Evolutionary conservation across 2,888 invertebrate genomes (phyloP).

Genomic region (Erannis defoliaria): DNA sequence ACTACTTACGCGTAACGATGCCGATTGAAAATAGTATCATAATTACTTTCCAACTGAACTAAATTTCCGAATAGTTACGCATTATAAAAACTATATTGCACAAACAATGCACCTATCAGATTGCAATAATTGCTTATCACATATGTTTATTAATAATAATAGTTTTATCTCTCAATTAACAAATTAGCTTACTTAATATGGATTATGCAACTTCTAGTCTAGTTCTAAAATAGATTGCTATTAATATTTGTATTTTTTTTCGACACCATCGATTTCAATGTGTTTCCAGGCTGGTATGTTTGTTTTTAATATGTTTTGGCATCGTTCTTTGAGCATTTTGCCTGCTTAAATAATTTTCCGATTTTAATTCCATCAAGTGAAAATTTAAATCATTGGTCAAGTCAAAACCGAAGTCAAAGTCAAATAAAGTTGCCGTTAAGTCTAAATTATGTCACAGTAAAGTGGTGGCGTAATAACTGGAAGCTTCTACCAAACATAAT

Average conservation of each 20-base stretch:
- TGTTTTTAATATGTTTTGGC: not conserved
- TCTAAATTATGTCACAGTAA: too few relatives aligned
- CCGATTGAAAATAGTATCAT: constrained; percentile 26
- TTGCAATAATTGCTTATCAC: constrained; percentile 21
- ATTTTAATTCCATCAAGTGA: too few relatives aligned
- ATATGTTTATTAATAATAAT: constrained; percentile 9
- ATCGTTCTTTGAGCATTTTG: not conserved
- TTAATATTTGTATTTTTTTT: not conserved
- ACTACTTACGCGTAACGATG: constrained; percentile 33
- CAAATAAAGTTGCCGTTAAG: too few relatives aligned
- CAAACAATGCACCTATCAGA: constrained; percentile 26
- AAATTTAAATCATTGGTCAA: too few relatives aligned
- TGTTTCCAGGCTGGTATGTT: not conserved
- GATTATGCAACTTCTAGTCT: constrained; percentile 7
- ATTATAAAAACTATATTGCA: constrained; percentile 31
- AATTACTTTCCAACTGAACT: constrained; percentile 10
- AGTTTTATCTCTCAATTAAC: constrained; percentile 14
- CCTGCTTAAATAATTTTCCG: not conserved
- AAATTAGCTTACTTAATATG: constrained; percentile 5
- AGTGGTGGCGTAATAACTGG: too few relatives aligned
- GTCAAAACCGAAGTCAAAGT: too few relatives aligned
- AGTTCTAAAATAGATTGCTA: constrained; percentile 1
- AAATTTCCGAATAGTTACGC: constrained; percentile 12
- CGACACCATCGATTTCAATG: not conserved
- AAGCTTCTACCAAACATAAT: not conserved